These are phyloP conservation scores for Trichogramma evanescens DNA, from an alignment of 2,888 invertebrate genomes.

Conservation along the genomic window DNA sequence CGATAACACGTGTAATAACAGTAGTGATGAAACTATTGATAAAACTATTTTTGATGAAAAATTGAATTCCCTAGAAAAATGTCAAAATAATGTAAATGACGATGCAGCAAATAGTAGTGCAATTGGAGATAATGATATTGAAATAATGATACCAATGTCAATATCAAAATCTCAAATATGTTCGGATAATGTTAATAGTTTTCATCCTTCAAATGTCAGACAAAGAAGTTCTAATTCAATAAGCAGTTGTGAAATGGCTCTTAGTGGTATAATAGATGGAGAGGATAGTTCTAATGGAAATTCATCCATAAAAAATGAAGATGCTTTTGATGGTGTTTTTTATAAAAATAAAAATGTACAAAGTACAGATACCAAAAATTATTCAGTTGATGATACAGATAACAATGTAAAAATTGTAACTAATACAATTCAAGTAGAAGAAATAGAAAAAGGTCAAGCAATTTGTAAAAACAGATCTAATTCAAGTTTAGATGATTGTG, in stretches of 20 bases:
- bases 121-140: slow-evolving; percentile 36
- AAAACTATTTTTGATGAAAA: slow-evolving; percentile 27
- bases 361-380: slow-evolving; percentile 18
- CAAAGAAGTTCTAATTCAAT: slow-evolving; percentile 44
- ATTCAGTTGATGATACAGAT: slow-evolving; percentile 18
- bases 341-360: slow-evolving; percentile 13
- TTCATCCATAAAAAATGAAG: slow-evolving; percentile 19
- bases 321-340: slow-evolving; percentile 13
- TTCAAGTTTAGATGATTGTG: slow-evolving; percentile 11
- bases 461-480: slow-evolving; percentile 2
- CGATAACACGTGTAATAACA: slow-evolving; percentile 31
- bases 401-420: not conserved
- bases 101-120: slow-evolving; percentile 12
- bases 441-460: not conserved
- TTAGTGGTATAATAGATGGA: slow-evolving; percentile 38
- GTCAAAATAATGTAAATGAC: slow-evolving; percentile 18
- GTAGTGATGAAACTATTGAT: slow-evolving; percentile 39
- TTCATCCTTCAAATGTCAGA: slow-evolving; percentile 23
- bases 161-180: slow-evolving; percentile 33
- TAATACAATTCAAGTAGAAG: not conserved
- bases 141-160: slow-evolving; percentile 41
- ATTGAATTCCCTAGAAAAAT: slow-evolving; percentile 12
- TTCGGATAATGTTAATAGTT: slow-evolving; percentile 29
- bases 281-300: slow-evolving; percentile 36
- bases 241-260: slow-evolving; percentile 46